Evolutionary conservation across 2,888 invertebrate species (phyloP), one percentile per base, ranked within the genome.

Genomic region (Hyppa rectilinea): DNA sequence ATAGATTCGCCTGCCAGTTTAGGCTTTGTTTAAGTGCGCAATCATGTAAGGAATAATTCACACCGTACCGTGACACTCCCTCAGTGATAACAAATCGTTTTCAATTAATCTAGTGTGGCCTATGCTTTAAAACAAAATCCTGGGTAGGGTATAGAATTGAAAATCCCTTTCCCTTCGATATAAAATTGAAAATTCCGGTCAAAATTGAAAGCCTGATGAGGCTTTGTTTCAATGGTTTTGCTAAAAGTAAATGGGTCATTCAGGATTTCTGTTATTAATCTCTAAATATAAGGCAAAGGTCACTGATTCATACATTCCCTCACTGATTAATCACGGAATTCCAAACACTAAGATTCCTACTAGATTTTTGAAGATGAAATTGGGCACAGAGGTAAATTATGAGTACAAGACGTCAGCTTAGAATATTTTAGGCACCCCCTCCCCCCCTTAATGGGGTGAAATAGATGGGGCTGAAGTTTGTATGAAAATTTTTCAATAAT

Each of bases 21-120:
- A 47, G 2, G 29, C 53, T 63, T 53, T 5, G 29, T 12, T 17
- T 6, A 60, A 74, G 68, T 66, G 47, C 17, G 23, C 31, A 43
- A 17, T 23, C 53, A 4, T 43, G 62, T 71, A 58, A 62, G 29
- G 14, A 31, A 78, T 63, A 43, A 63, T 5, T 59, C 55, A 49
- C 38, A 47, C 10, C 23, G 43, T 26, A 14, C 9, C 50, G 9
- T 40, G 47, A 26, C 43, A 17, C 12, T 4, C 70, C 26, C 40
- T 20, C 26, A 14, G 29, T 14, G 31, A 60, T 45, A 38, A 78
- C 10, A 63, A 59, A 78, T 78, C 31, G 38, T 23, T 20, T 73
- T 50, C 29, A 45, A 75, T 75, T 45, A n/a, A 59, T 78, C 49
- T 73, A 38, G 40, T 34, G 7, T 71, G 53, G 34, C 12, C 34